phyloP scores from a whole-genome alignment of 2,888 invertebrate species.

The Agrochola lychnidis region DNA sequence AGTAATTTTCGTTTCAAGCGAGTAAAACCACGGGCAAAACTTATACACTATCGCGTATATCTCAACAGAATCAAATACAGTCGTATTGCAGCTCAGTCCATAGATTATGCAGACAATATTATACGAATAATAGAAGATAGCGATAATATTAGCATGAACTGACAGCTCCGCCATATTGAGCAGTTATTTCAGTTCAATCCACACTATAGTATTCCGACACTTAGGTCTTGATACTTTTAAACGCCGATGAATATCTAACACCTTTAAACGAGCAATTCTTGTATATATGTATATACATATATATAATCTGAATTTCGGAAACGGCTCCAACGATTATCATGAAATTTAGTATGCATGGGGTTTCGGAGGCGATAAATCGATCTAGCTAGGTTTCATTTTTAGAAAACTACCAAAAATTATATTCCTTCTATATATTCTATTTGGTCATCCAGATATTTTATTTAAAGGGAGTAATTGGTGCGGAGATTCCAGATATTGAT shows the following conservation, averaged over 20 bases:
- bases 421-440: too few relatives aligned
- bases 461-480: too few relatives aligned
- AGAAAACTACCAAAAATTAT: too few relatives aligned
- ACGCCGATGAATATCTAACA: neutral
- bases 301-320: too few relatives aligned
- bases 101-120: conserved; percentile 52
- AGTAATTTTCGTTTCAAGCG: neutral
- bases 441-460: too few relatives aligned
- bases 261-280: too few relatives aligned
- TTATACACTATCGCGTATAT: conserved; percentile 1
- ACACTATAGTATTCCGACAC: neutral
- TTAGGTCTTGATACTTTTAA: neutral
- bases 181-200: conserved; percentile 20
- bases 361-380: too few relatives aligned
- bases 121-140: conserved; percentile 46
- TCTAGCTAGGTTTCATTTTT: too few relatives aligned
- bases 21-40: neutral
- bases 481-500: too few relatives aligned
- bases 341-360: too few relatives aligned
- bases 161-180: conserved; percentile 32
- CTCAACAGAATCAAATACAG: conserved; percentile 43
- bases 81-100: conserved; percentile 17
- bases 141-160: conserved; percentile 50
- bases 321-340: too few relatives aligned
- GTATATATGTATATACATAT: too few relatives aligned